These are phyloP conservation scores for Hipposideros larvatus DNA, from an alignment of 2,797 vertebrate species.

Conservation along the genomic window DNA sequence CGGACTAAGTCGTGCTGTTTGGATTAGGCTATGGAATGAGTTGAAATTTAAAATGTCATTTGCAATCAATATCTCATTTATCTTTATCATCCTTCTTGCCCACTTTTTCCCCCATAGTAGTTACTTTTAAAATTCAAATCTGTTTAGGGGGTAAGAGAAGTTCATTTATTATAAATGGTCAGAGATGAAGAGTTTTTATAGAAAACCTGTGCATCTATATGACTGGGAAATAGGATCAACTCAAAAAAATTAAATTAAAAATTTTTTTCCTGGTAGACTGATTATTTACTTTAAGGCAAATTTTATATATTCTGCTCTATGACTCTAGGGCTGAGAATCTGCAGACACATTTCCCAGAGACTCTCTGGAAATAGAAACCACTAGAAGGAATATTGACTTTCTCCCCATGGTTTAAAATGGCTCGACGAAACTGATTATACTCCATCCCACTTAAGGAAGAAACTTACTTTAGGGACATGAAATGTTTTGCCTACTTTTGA, in stretches of 20 bases:
- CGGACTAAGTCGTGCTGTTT: not conserved
- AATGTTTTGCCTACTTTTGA: not conserved
- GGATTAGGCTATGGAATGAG: not conserved
- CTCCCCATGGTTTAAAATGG: not conserved
- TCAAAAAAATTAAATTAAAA: not conserved
- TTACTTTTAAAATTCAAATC: constrained; percentile 44
- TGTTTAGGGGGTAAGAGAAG: not conserved
- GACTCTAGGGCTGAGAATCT: not conserved
- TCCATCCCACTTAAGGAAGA: not conserved
- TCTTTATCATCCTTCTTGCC: not conserved
- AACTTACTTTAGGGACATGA: not conserved
- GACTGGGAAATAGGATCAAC: not conserved
- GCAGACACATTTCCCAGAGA: not conserved
- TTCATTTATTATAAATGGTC: constrained; percentile 9
- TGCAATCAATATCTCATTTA: constrained; percentile 48
- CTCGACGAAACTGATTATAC: not conserved
- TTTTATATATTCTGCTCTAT: not conserved
- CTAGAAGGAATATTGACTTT: not conserved
- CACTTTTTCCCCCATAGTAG: not conserved
- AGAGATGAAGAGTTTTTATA: constrained; percentile 6
- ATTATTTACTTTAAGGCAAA: not conserved
- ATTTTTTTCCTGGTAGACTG: not conserved
- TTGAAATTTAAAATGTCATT: constrained; percentile 34
- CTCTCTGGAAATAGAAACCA: not conserved
- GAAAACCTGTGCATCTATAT: not conserved